phyloP scores from a whole-genome alignment of 2,797 vertebrate species.

The Onychomys arenicola region DNA sequence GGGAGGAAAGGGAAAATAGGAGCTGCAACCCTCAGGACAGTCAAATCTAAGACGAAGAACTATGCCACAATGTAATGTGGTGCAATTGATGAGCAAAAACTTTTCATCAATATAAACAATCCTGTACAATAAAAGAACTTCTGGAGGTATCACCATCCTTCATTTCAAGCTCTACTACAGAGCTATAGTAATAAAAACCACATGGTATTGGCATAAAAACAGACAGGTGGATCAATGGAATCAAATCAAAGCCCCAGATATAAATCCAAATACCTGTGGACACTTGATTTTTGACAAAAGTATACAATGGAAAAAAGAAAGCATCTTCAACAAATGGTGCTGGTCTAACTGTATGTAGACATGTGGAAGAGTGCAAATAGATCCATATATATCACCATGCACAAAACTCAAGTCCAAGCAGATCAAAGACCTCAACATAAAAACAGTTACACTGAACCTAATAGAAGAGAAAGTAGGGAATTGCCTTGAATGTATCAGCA shows the following conservation, averaged over 20 bases:
- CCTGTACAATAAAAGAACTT: background rate
- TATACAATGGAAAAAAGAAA: background rate
- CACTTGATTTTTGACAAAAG: background rate
- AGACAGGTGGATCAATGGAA: background rate
- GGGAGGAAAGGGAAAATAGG: background rate
- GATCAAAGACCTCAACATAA: background rate
- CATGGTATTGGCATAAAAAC: background rate
- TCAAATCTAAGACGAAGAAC: background rate
- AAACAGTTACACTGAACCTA: background rate
- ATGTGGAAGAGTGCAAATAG: background rate
- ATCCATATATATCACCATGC: background rate
- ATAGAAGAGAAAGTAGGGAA: background rate
- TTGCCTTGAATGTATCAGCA: background rate
- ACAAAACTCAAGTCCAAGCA: background rate
- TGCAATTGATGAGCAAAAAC: background rate
- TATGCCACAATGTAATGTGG: background rate
- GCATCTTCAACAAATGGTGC: background rate
- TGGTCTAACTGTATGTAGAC: background rate
- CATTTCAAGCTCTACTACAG: background rate
- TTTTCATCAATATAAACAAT: background rate
- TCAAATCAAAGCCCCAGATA: background rate
- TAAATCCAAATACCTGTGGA: background rate
- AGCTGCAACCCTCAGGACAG: background rate
- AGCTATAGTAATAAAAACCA: background rate
- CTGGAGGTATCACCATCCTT: background rate